phyloP scores from a whole-genome alignment of 2,888 invertebrate species.

The Tridacna crocea region DNA sequence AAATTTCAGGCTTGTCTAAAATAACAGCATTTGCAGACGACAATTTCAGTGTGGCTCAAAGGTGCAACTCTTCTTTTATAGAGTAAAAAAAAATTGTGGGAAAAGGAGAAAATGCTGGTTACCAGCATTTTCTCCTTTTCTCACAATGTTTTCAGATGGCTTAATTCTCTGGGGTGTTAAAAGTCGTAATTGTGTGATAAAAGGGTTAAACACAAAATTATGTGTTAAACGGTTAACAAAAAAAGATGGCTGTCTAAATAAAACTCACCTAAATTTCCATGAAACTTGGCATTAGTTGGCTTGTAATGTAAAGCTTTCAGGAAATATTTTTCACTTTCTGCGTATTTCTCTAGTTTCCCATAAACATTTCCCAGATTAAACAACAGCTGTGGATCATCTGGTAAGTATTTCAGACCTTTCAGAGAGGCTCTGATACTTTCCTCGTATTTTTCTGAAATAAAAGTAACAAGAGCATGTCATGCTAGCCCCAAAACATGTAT shows the following conservation, averaged over 20 bases:
- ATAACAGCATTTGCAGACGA: too few relatives aligned
- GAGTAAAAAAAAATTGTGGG: too few relatives aligned
- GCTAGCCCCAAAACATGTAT: too few relatives aligned
- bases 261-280: slow-evolving; percentile 93
- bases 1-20: too few relatives aligned
- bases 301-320: slow-evolving; percentile 89
- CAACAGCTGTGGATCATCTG: slow-evolving; percentile 91
- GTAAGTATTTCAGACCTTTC: slow-evolving; percentile 89
- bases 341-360: slow-evolving; percentile 92
- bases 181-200: background rate
- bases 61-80: too few relatives aligned
- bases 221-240: too few relatives aligned
- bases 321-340: slow-evolving; percentile 93
- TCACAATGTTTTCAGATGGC: background rate
- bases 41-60: too few relatives aligned
- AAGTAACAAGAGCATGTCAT: background rate
- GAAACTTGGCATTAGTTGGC: slow-evolving; percentile 91
- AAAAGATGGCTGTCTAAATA: background rate
- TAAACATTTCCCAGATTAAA: slow-evolving; percentile 95
- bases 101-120: too few relatives aligned
- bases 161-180: background rate
- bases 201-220: background rate
- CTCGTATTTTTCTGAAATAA: slow-evolving; percentile 87
- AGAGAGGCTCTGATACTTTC: slow-evolving; percentile 90
- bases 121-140: background rate